phyloP scores from a whole-genome alignment of 2,797 vertebrate species.

The Aselliscus stoliczkanus region DNA sequence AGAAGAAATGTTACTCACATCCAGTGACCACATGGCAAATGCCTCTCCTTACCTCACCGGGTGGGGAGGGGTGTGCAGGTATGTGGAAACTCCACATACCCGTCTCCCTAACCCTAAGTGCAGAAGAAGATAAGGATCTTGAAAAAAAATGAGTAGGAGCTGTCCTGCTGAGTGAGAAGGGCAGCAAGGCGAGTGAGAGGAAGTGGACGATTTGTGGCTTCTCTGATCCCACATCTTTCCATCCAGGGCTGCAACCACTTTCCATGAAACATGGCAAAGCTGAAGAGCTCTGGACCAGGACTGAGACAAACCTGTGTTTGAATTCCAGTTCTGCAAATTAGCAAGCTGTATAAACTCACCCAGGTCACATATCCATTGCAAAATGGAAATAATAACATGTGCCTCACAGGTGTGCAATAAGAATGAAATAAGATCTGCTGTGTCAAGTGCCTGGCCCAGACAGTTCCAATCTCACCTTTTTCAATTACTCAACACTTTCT shows the following conservation, averaged over 20 bases:
- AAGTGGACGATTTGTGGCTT: conserved; percentile 28
- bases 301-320: too few species aligned
- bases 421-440: background rate
- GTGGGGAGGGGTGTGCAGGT: background rate
- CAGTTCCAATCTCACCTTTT: background rate
- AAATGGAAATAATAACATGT: fast-evolving
- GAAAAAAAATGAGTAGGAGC: background rate
- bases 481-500: background rate
- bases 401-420: fast-evolving
- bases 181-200: conserved; percentile 27
- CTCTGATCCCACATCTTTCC: background rate
- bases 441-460: background rate
- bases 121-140: conserved; percentile 49
- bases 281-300: background rate
- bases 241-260: background rate
- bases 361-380: background rate
- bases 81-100: conserved; percentile 4
- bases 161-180: background rate
- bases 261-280: background rate
- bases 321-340: background rate
- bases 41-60: background rate
- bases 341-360: fast-evolving
- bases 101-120: background rate
- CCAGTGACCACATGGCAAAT: conserved; percentile 46
- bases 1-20: background rate